Evolutionary conservation across 2,888 invertebrate species (phyloP).

Genomic region (Rosalia funebris): DNA sequence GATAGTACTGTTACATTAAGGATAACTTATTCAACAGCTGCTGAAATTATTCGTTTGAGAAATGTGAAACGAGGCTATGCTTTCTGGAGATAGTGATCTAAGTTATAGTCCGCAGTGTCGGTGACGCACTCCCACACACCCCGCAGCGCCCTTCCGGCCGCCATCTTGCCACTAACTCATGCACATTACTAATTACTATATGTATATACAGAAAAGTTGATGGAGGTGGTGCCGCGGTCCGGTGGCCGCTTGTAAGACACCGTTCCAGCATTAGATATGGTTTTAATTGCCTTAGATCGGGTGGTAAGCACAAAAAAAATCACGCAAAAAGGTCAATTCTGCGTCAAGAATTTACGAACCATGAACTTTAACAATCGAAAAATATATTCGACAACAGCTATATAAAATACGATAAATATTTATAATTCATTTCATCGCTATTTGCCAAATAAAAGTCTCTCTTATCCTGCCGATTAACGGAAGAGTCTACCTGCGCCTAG

Average conservation of each 20-base stretch:
- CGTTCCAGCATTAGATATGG: constrained; percentile 52
- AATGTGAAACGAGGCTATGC: constrained; percentile 59
- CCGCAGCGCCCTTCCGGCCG: constrained; percentile 62
- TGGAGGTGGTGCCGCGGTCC: constrained; percentile 44
- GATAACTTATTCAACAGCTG: constrained; percentile 62
- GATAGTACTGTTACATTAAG: constrained; percentile 54
- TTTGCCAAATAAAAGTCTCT: too few species aligned
- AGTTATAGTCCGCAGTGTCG: constrained; percentile 61
- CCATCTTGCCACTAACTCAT: constrained; percentile 59
- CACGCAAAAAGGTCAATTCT: neutral
- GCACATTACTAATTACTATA: constrained; percentile 44
- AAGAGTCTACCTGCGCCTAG: too few species aligned
- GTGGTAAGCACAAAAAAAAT: constrained; percentile 3
- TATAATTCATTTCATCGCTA: too few species aligned
- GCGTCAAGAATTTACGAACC: too few species aligned
- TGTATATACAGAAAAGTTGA: constrained; percentile 29
- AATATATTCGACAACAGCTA: too few species aligned
- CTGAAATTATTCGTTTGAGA: constrained; percentile 61
- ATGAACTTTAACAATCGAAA: too few species aligned
- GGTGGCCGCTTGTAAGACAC: constrained; percentile 50
- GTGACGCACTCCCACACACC: constrained; percentile 63
- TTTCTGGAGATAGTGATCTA: constrained; percentile 61
- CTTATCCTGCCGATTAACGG: too few species aligned
- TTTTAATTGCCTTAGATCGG: constrained; percentile 20
- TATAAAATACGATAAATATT: too few species aligned